A percentile compares a stretch with the other conserved stretches of the same genome.
These are phyloP conservation scores for Brenthis ino DNA, from an alignment of 2,888 invertebrate genomes.

Conservation along the genomic window DNA sequence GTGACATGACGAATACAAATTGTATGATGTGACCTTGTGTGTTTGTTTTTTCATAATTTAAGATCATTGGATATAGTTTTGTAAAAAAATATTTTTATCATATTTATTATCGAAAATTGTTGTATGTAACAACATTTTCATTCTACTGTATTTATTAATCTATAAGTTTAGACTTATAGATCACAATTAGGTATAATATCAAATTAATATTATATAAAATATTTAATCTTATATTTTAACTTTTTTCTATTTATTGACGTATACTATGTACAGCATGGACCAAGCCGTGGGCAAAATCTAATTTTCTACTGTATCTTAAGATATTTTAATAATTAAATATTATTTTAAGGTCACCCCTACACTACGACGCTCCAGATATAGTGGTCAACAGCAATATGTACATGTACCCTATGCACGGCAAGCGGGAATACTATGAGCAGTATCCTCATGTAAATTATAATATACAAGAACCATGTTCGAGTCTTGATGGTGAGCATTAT, in stretches of 20 bases:
- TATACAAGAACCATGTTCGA: slow-evolving; percentile 64
- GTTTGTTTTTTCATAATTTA: slow-evolving; percentile 46
- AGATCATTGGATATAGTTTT: background rate
- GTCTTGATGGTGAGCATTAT: slow-evolving; percentile 47
- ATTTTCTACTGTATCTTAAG: too few species aligned
- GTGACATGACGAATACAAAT: slow-evolving; percentile 65
- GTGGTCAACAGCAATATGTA: slow-evolving; percentile 72
- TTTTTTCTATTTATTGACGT: too few species aligned
- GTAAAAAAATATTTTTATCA: too few species aligned
- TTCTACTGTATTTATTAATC: too few species aligned
- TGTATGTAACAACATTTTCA: too few species aligned
- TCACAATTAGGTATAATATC: too few species aligned
- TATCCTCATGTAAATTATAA: slow-evolving; percentile 54
- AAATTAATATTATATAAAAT: too few species aligned
- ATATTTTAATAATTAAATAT: slow-evolving; percentile 7
- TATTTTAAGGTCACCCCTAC: slow-evolving; percentile 67
- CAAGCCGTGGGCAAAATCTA: too few species aligned
- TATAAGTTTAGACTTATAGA: too few species aligned
- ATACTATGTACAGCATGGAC: too few species aligned
- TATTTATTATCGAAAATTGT: too few species aligned
- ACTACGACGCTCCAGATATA: slow-evolving; percentile 71
- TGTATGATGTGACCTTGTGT: slow-evolving; percentile 59
- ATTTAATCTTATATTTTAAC: too few species aligned
- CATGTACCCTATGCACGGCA: slow-evolving; percentile 69
- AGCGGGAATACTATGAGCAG: slow-evolving; percentile 75